These are phyloP conservation scores for Irena cyanogastra DNA, from an alignment of 2,113 vertebrate genomes.

Conservation along the genomic window DNA sequence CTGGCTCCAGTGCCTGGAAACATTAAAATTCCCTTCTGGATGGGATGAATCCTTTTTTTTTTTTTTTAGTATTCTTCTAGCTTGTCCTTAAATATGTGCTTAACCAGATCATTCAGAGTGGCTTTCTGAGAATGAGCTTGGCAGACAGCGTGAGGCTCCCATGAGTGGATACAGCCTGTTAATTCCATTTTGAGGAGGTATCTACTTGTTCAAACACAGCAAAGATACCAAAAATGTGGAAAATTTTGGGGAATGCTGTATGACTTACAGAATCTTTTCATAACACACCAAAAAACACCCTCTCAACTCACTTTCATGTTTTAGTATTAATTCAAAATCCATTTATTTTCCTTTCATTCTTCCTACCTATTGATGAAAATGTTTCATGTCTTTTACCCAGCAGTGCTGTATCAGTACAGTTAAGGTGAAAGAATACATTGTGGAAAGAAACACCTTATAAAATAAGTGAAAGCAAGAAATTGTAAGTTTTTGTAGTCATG, in stretches of 20 bases:
- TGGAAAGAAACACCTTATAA: neutral
- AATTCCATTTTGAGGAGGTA: neutral
- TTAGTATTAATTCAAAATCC: neutral
- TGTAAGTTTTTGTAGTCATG: neutral
- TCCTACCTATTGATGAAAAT: neutral
- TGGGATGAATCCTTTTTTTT: neutral
- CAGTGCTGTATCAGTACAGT: neutral
- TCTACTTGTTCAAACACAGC: neutral
- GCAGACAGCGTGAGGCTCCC: neutral
- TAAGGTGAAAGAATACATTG: neutral
- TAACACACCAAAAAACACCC: neutral
- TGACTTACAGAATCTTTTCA: neutral
- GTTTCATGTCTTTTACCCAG: neutral
- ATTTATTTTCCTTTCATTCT: neutral
- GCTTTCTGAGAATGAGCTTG: neutral
- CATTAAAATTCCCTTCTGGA: neutral
- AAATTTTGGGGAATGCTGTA: neutral
- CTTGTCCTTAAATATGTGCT: neutral
- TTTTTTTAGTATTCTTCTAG: neutral
- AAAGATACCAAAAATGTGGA: neutral
- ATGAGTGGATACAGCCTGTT: neutral
- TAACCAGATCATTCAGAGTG: neutral
- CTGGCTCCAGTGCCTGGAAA: slow-evolving; percentile 26
- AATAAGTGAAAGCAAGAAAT: neutral
- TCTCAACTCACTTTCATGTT: neutral